These are phyloP conservation scores for Netelia inedita DNA, from an alignment of 2,888 invertebrate species.

Conservation along the genomic window DNA sequence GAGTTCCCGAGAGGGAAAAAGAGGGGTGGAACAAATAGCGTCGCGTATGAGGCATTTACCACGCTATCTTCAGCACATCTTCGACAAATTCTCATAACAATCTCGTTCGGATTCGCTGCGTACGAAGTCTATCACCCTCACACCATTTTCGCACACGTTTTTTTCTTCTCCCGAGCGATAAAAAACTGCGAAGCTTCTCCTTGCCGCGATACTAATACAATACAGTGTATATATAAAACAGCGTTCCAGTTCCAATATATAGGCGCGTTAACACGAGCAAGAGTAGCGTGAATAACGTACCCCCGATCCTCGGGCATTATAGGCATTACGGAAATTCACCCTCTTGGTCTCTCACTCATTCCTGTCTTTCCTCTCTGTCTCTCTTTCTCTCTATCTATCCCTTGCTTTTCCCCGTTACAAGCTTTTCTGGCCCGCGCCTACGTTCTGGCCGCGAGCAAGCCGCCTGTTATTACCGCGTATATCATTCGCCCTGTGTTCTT, in stretches of 20 bases:
- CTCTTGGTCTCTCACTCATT: constrained; percentile 74
- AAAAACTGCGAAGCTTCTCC: constrained; percentile 75
- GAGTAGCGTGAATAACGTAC: constrained; percentile 67
- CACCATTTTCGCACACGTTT: background rate
- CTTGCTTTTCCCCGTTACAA: constrained; percentile 57
- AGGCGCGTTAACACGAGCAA: constrained; percentile 60
- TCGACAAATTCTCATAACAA: constrained; percentile 55
- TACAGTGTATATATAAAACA: constrained; percentile 32
- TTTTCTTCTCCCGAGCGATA: constrained; percentile 74
- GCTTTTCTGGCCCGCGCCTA: constrained; percentile 65
- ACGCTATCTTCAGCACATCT: background rate
- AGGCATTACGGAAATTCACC: constrained; percentile 82
- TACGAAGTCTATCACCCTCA: constrained; percentile 25
- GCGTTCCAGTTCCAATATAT: constrained; percentile 18
- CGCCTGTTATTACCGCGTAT: constrained; percentile 82
- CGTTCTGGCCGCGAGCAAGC: constrained; percentile 72
- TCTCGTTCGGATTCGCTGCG: constrained; percentile 34
- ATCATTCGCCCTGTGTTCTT: constrained; percentile 81
- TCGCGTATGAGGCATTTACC: constrained; percentile 21
- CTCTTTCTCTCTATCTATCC: constrained; percentile 24
- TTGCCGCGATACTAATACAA: constrained; percentile 70
- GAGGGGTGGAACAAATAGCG: background rate
- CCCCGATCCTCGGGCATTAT: constrained; percentile 74
- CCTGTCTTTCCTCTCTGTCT: constrained; percentile 28
- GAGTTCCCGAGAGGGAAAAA: background rate